These are phyloP conservation scores for Unio pictorum DNA, from an alignment of 2,888 invertebrate genomes.

Conservation along the genomic window DNA sequence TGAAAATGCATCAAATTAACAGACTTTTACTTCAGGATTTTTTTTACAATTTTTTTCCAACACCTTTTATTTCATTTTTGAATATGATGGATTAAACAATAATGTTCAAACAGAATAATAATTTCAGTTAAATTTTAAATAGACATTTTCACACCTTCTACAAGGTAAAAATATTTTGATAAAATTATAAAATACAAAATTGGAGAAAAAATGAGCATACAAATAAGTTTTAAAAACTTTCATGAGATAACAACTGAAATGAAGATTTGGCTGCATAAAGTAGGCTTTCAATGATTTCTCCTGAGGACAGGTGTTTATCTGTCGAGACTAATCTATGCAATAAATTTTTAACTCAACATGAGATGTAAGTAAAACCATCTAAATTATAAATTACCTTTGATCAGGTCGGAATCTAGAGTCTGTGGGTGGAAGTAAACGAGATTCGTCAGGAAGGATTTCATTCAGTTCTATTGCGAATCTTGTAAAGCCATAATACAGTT, in stretches of 20 bases:
- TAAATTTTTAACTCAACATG: background rate
- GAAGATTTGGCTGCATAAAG: background rate
- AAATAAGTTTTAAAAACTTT: too few species aligned
- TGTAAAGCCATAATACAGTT: slow-evolving; percentile 87
- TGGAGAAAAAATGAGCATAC: background rate
- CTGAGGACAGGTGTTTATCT: background rate
- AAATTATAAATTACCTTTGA: slow-evolving; percentile 60
- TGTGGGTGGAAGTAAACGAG: slow-evolving; percentile 78
- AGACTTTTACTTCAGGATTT: background rate
- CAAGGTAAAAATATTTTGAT: too few species aligned
- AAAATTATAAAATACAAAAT: background rate
- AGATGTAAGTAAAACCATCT: background rate
- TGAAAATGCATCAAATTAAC: slow-evolving; percentile 1
- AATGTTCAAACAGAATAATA: too few species aligned
- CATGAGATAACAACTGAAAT: too few species aligned
- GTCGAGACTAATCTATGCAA: background rate
- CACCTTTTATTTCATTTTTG: background rate
- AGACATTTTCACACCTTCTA: too few species aligned
- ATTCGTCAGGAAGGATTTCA: slow-evolving; percentile 78
- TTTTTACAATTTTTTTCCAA: too few species aligned
- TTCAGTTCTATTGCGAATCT: slow-evolving; percentile 88
- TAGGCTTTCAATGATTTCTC: background rate
- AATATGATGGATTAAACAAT: too few species aligned
- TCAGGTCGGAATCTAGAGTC: slow-evolving; percentile 86
- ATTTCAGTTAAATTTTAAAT: too few species aligned